Conservation (phyloP, 2,113 vertebrate species). For the Chionis minor region DNA sequence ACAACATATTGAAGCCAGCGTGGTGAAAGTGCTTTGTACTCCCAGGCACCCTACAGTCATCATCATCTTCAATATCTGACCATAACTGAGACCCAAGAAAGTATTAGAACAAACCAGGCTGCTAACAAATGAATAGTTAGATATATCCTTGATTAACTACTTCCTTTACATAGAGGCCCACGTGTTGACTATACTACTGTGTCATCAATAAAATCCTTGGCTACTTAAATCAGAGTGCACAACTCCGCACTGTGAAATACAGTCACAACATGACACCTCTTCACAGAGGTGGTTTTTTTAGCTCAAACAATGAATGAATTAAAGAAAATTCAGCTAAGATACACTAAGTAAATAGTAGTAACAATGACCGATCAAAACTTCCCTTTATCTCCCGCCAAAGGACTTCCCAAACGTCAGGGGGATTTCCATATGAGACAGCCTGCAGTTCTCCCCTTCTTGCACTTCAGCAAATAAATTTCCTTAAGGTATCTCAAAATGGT, state of each 20-base stretch:
- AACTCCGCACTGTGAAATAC: neutral
- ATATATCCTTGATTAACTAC: neutral
- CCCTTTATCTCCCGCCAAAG: neutral
- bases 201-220: neutral
- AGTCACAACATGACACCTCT: neutral
- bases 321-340: neutral
- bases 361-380: neutral
- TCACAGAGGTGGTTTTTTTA: neutral
- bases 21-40: conserved; percentile 48
- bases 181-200: neutral
- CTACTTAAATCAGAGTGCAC: neutral
- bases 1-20: conserved; percentile 8
- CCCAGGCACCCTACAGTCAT: neutral
- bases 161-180: neutral
- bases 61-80: conserved; percentile 14
- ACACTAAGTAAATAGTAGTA: neutral
- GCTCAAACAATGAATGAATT: neutral
- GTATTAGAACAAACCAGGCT: neutral
- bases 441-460: neutral
- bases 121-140: conserved; percentile 21
- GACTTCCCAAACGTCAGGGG: neutral
- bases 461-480: neutral
- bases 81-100: conserved; percentile 12
- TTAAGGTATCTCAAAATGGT: neutral
- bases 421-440: neutral